Evolutionary conservation across 1,140 invertebrate species (phyloP), one percentile per base, ranked within the genome.

Genomic region (Zophobas morio): DNA sequence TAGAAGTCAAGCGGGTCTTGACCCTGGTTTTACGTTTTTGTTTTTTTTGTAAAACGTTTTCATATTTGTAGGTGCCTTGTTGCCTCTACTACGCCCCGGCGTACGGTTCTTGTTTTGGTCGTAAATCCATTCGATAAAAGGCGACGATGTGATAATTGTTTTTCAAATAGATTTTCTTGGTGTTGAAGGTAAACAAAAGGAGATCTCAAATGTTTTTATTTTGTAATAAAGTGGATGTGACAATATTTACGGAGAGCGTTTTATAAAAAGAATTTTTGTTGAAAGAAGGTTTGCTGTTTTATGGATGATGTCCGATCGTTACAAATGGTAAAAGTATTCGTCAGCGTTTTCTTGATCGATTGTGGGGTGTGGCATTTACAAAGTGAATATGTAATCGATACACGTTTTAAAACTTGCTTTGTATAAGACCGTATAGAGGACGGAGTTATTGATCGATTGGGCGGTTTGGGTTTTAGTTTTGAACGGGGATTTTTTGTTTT

Each of bases 311-410:
- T 71, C 77, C 77, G 75, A 49, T 78, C 73, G 74, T 78, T 74
- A 73, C 72, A 78, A 75, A 78, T 75, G 47, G 74, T 63, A 78
- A 78, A 78, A 75, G 77, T 56, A 39, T 76, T 36, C 73, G 77
- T 78, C 71, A 73, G 77, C 77, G 40, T 47, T 33, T 70, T 56
- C 47, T 75, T 76, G 74, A 79, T 79, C 78, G 78, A 79, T 79
- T 56, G 54, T 60, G 53, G 74, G 78, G 78, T 54, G 78, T 79
- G 78, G 78, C 78, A 75, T 75, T 74, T 54, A 60, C 54, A 73
- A 73, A 70, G 63, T 6, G 49, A 74, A 79, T 51, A 70, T 79
- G 78, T 79, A 74, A 79, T 76, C 78, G 73, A 76, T 76, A 76
- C 78, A 71, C 47, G 74, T 54, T 75, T 73, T 54, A 36, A 53